Evolutionary conservation across 2,888 invertebrate species (phyloP).

Genomic region (Pyrocoelia pectoralis): DNA sequence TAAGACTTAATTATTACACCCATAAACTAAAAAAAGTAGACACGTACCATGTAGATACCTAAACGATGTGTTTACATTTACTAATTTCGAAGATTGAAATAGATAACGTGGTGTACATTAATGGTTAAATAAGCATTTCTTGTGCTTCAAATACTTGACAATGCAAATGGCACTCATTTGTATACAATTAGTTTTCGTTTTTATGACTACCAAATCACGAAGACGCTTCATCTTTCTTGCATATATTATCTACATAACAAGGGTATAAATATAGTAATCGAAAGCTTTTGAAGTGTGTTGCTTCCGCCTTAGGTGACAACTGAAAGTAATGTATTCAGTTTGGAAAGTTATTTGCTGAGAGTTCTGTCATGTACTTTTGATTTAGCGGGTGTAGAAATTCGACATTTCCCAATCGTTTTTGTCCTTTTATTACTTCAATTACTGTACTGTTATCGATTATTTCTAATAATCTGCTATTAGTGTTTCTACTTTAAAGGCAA

Average conservation of each 20-base stretch:
- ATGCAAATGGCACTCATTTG: slow-evolving; percentile 1
- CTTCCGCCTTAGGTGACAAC: neutral
- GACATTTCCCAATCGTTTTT: neutral
- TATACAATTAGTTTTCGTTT: neutral
- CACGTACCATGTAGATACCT: neutral
- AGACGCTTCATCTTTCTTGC: neutral
- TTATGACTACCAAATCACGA: neutral
- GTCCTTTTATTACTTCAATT: no score
- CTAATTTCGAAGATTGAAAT: neutral
- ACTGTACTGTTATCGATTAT: no score
- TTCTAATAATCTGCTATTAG: no score
- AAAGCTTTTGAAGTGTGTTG: neutral
- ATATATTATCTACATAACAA: neutral
- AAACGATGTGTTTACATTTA: slow-evolving; percentile 1
- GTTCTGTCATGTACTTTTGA: neutral
- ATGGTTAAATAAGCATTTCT: neutral
- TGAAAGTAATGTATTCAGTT: neutral
- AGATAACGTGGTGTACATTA: neutral
- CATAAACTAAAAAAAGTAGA: slow-evolving; percentile 7
- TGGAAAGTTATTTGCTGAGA: neutral
- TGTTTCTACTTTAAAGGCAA: no score
- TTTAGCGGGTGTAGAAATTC: neutral
- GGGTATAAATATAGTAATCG: neutral
- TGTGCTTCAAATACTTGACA: neutral
- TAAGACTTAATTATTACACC: slow-evolving; percentile 17